Base-by-base conservation (phyloP, 2,113 vertebrate species). In the Phyllostomus discolor region DNA sequence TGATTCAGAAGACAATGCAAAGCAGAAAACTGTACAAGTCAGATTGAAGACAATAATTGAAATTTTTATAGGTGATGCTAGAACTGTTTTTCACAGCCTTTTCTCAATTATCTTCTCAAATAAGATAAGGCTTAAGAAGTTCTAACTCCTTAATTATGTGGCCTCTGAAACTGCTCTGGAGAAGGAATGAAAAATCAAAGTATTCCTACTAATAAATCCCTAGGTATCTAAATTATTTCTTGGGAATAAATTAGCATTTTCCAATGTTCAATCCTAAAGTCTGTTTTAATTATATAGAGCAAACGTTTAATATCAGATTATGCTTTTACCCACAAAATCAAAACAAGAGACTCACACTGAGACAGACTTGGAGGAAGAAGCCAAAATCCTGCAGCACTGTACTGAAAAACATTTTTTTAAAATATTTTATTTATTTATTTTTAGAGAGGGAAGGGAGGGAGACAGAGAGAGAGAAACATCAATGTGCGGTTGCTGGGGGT, bases 1-100 rank as follows among this genome's bases (percentile, higher is more conserved):
- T 88, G 96, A 88, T 94, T 83, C n/a, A 97, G 66, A 94, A 86
- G 15, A 70, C 46, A 94, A 38, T 70, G 38, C 24, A 92, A 82
- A 80, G 12, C 76, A 96, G 48, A 95, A 85, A 75, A 90, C 22
- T 57, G 11, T 66, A 9, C 11, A 75, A 90, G 33, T 75, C 22
- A 84, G 31, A 72, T 0, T 59, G n/a, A 86, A 94, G 64, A 73
- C 28, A 59, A 20, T 28, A 83, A 83, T 0, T 67, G 11, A 84
- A 81, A 82, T 54, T 70, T 81, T 94, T 69, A 78, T 78, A 48
- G n/a, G 26, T 59, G 22, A 75, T 73, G 35, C 14, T 88, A 28
- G 26, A 54, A 67, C 15, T 80, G 6, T 89, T 92, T 94, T 80
- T 81, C 81, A 91, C 19, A 88, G 31, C 10, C 64, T 91, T 48